Evolutionary conservation across 2,888 invertebrate species (phyloP).

Genomic region (Ennomos fuscantarius): DNA sequence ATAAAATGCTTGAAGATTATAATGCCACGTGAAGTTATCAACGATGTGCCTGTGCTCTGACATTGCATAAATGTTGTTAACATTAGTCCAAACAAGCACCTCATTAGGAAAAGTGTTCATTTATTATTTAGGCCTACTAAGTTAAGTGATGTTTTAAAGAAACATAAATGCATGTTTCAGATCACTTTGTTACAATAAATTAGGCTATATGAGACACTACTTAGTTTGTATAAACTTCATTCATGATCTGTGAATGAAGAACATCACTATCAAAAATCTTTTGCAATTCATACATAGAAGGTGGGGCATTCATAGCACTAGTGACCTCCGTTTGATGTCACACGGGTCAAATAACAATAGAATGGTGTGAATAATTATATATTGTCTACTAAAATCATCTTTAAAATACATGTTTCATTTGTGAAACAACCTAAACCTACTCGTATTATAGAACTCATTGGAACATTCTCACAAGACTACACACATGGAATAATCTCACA

Average conservation of each 20-base stretch:
- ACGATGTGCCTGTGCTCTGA: constrained; percentile 40
- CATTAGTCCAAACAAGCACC: constrained; percentile 44
- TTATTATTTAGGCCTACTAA: constrained; percentile 50
- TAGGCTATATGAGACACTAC: constrained; percentile 15
- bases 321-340: constrained; percentile 32
- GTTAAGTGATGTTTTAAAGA: constrained; percentile 30
- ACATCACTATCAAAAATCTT: constrained; percentile 23
- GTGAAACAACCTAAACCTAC: constrained; percentile 37
- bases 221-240: constrained; percentile 17
- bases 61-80: constrained; percentile 26
- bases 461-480: constrained; percentile 59
- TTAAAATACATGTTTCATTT: constrained; percentile 40
- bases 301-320: constrained; percentile 40
- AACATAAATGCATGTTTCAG: constrained; percentile 37
- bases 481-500: constrained; percentile 77
- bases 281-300: constrained; percentile 25
- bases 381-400: constrained; percentile 42
- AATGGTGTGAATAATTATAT: constrained; percentile 30
- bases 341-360: constrained; percentile 29
- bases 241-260: constrained; percentile 21
- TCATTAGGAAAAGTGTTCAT: constrained; percentile 43
- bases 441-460: constrained; percentile 44
- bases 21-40: constrained; percentile 25
- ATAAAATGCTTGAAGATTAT: constrained; percentile 58
- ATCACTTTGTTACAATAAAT: constrained; percentile 22